A percentile compares a stretch with the other conserved stretches of the same genome.
These are phyloP conservation scores for Sicus ferrugineus DNA, from an alignment of 2,888 invertebrate genomes.

Conservation along the genomic window DNA sequence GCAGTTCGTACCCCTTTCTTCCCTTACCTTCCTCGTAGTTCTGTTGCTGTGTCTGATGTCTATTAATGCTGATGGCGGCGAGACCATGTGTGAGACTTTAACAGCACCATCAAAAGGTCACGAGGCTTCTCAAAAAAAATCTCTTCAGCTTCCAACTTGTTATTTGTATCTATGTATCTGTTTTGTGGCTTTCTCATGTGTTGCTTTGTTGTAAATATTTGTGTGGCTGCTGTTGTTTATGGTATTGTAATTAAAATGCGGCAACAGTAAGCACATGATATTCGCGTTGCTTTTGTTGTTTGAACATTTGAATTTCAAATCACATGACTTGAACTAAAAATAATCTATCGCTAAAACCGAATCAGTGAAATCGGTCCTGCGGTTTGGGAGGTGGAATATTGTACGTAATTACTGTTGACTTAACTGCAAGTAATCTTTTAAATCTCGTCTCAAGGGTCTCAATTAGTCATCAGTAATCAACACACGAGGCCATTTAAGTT, in stretches of 20 bases:
- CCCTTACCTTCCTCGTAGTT: too few relatives aligned
- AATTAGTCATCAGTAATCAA: too few relatives aligned
- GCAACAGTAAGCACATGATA: slow-evolving; percentile 4
- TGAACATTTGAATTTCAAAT: not conserved
- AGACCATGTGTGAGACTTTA: not conserved
- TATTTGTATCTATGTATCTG: not conserved
- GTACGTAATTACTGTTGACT: too few relatives aligned
- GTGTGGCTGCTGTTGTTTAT: not conserved
- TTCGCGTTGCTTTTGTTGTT: not conserved
- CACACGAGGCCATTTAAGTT: too few relatives aligned
- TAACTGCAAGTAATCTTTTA: too few relatives aligned
- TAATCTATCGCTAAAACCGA: too few relatives aligned
- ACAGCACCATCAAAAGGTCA: slow-evolving; percentile 5
- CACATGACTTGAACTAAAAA: not conserved
- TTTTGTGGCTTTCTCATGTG: not conserved
- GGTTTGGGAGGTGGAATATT: too few relatives aligned
- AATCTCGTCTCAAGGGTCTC: too few relatives aligned
- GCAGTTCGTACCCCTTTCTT: too few relatives aligned
- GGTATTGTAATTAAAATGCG: slow-evolving; percentile 11
- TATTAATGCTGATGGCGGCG: not conserved
- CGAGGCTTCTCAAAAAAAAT: not conserved
- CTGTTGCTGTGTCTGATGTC: too few relatives aligned
- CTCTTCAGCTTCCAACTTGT: not conserved
- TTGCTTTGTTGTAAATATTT: slow-evolving; percentile 6
- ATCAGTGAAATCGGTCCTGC: too few relatives aligned